Evolutionary conservation across 2,888 invertebrate species (phyloP).

Genomic region (Sinhomidia bicolor): DNA sequence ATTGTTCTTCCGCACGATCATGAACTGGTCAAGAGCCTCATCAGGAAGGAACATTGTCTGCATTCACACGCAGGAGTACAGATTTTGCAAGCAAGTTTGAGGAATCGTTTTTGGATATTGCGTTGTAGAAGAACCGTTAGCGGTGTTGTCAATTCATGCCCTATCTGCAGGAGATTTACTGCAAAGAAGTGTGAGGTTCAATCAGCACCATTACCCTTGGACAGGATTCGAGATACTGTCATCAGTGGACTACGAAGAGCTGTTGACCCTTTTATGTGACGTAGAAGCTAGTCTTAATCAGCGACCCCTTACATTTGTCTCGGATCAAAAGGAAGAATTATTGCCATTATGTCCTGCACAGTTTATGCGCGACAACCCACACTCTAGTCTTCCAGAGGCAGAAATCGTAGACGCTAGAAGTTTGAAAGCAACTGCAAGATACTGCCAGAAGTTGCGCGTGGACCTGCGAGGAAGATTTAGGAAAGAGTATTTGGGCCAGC

Average conservation of each 20-base stretch:
- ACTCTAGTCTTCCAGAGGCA: constrained; percentile 25
- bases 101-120: not conserved
- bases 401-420: not conserved
- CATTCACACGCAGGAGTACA: not conserved
- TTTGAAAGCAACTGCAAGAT: not conserved
- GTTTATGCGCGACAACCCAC: not conserved
- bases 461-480: not conserved
- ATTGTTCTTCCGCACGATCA: not conserved
- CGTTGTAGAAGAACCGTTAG: not conserved
- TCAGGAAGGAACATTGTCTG: not conserved
- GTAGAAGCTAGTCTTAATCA: constrained; percentile 5
- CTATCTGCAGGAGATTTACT: constrained; percentile 78
- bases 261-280: constrained; percentile 1
- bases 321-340: not conserved
- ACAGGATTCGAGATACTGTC: constrained; percentile 77
- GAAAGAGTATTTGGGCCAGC: constrained; percentile 28
- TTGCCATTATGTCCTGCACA: constrained; percentile 29
- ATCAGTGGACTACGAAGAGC: not conserved
- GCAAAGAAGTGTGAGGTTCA: not conserved
- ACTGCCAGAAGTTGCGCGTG: not conserved
- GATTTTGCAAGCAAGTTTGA: not conserved
- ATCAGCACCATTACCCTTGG: constrained; percentile 80
- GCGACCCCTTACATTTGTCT: constrained; percentile 14
- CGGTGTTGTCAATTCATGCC: constrained; percentile 48
- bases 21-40: not conserved